Conservation (phyloP, 2,888 invertebrate genomes). For the Eupithecia insigniata region DNA sequence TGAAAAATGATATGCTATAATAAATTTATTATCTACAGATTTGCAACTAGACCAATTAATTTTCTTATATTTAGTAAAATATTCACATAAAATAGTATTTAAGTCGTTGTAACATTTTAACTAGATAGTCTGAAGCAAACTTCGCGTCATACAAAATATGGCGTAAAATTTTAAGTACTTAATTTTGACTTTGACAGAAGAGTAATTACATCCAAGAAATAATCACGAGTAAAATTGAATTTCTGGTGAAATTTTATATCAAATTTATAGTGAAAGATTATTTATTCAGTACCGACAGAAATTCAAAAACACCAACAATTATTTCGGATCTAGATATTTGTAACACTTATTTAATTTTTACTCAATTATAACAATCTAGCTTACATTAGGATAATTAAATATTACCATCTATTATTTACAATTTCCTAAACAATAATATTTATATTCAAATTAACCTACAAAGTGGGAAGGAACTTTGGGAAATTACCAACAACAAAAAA, state of each 20-base stretch:
- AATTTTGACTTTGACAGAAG: constrained; percentile 21
- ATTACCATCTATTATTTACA: constrained; percentile 43
- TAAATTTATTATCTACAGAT: constrained; percentile 12
- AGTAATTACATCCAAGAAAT: constrained; percentile 10
- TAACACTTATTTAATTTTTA: constrained; percentile 24
- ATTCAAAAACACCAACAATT: constrained; percentile 35
- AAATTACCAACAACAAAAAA: constrained; percentile 49
- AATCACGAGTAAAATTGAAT: constrained; percentile 22
- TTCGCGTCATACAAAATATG: constrained; percentile 17
- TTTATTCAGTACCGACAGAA: constrained; percentile 22
- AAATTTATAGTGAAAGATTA: not conserved
- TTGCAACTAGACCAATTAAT: constrained; percentile 10
- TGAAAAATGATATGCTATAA: constrained; percentile 17
- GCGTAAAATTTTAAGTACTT: constrained; percentile 2
- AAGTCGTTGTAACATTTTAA: constrained; percentile 41
- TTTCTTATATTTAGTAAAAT: constrained; percentile 12
- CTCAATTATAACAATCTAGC: constrained; percentile 30
- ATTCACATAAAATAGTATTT: constrained; percentile 33
- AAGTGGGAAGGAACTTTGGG: constrained; percentile 72
- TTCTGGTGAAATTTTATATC: constrained; percentile 12
- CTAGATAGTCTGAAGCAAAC: constrained; percentile 15
- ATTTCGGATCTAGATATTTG: constrained; percentile 23
- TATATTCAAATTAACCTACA: constrained; percentile 45
- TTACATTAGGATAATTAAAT: constrained; percentile 38
- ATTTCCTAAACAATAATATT: constrained; percentile 31